A percentile compares a stretch with the other conserved stretches of the same genome.
These are phyloP conservation scores for Carcina quercana DNA, from an alignment of 2,888 invertebrate species.

Conservation along the genomic window DNA sequence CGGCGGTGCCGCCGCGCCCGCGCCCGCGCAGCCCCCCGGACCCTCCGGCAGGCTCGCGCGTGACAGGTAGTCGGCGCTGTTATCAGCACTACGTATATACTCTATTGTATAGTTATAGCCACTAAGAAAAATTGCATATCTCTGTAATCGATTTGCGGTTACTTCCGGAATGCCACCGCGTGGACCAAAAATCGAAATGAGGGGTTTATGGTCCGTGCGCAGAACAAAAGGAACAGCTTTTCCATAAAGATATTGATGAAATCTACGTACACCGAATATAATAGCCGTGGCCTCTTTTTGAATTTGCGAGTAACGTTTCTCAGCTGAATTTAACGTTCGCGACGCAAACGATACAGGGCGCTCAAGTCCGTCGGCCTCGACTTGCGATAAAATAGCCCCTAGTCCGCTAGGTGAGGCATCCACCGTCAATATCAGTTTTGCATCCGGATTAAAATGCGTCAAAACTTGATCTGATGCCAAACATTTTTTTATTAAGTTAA, in stretches of 20 bases:
- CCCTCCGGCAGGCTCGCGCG: slow-evolving; percentile 8
- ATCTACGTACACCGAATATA: slow-evolving; percentile 1
- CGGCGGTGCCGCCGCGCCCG: slow-evolving; percentile 1
- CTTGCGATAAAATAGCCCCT: slow-evolving; percentile 18
- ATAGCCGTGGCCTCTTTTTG: slow-evolving; percentile 14
- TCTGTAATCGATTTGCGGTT: slow-evolving; percentile 13
- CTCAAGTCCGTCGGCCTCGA: neutral
- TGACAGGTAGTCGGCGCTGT: slow-evolving; percentile 16
- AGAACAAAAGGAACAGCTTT: neutral
- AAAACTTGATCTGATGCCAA: slow-evolving; percentile 12
- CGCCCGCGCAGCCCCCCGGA: neutral
- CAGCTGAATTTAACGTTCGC: slow-evolving; percentile 6
- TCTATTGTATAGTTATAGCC: slow-evolving; percentile 16
- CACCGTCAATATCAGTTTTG: slow-evolving; percentile 15
- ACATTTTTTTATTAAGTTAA: slow-evolving; percentile 1
- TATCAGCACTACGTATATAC: slow-evolving; percentile 14
- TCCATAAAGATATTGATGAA: slow-evolving; percentile 2
- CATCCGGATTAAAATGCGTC: slow-evolving; percentile 12
- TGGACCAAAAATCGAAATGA: slow-evolving; percentile 17
- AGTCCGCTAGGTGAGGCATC: slow-evolving; percentile 18
- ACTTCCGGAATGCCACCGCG: slow-evolving; percentile 15
- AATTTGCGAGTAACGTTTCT: slow-evolving; percentile 9
- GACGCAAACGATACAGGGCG: slow-evolving; percentile 9
- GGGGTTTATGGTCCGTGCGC: slow-evolving; percentile 6
- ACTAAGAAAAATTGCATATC: slow-evolving; percentile 16